Conservation (phyloP, 2,797 vertebrate genomes). For the Netta rufina region DNA sequence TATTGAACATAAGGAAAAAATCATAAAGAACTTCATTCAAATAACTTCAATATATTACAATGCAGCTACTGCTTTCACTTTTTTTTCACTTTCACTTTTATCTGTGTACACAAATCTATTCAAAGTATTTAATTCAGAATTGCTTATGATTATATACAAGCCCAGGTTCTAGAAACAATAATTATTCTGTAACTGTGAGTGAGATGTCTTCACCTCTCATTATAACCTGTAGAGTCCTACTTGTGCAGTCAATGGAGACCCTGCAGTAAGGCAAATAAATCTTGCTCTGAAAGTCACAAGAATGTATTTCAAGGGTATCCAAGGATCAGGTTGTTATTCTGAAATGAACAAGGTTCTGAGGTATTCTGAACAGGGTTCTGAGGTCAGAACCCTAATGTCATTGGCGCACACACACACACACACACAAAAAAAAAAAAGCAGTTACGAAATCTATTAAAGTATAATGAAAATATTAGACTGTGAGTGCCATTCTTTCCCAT, state of each 20-base stretch:
- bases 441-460: background rate
- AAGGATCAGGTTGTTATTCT: background rate
- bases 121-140: background rate
- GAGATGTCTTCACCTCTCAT: background rate
- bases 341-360: background rate
- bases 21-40: background rate
- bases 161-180: background rate
- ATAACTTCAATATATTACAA: background rate
- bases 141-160: background rate
- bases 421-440: background rate
- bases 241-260: background rate
- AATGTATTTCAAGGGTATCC: background rate
- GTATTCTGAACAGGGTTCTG: background rate
- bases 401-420: background rate
- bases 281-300: background rate
- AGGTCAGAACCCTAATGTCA: background rate
- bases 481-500: background rate
- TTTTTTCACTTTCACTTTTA: background rate
- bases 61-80: background rate
- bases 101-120: background rate
- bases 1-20: background rate
- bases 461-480: background rate
- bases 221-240: background rate
- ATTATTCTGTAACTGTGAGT: background rate
- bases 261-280: background rate